Evolutionary conservation across 23 tunicate genomes (phyloP).

Genomic region (Oikopleura vanhoeffeni): DNA sequence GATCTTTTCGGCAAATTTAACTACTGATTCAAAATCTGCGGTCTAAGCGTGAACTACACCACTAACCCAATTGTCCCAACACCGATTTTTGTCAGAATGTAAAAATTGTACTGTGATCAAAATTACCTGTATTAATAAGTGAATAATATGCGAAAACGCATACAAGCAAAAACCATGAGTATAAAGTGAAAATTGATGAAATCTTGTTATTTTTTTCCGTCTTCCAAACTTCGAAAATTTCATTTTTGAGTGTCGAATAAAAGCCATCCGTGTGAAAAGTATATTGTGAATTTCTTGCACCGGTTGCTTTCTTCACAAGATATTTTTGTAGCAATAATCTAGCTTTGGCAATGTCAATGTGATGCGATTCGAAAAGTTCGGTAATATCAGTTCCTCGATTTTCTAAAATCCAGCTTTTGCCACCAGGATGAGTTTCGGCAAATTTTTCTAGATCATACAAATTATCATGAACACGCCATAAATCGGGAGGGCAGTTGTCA

Average conservation of each 20-base stretch:
- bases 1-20: too few relatives aligned
- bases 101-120: too few relatives aligned
- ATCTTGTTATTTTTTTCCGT: background rate
- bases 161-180: background rate
- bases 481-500: background rate
- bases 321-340: background rate
- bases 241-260: background rate
- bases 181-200: background rate
- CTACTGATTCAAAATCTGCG: too few relatives aligned
- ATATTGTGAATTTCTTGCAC: background rate
- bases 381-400: constrained; percentile 6
- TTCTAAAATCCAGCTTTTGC: background rate
- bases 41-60: too few relatives aligned
- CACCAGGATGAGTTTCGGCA: background rate
- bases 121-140: too few relatives aligned
- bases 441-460: background rate
- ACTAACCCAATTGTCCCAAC: too few relatives aligned
- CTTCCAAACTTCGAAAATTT: background rate
- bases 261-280: background rate
- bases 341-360: background rate
- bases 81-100: too few relatives aligned
- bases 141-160: too few relatives aligned
- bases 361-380: background rate
- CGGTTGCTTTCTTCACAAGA: background rate
- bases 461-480: background rate